These are phyloP conservation scores for Pterocles orientalis DNA, from an alignment of 2,113 vertebrate genomes.

Conservation along the genomic window DNA sequence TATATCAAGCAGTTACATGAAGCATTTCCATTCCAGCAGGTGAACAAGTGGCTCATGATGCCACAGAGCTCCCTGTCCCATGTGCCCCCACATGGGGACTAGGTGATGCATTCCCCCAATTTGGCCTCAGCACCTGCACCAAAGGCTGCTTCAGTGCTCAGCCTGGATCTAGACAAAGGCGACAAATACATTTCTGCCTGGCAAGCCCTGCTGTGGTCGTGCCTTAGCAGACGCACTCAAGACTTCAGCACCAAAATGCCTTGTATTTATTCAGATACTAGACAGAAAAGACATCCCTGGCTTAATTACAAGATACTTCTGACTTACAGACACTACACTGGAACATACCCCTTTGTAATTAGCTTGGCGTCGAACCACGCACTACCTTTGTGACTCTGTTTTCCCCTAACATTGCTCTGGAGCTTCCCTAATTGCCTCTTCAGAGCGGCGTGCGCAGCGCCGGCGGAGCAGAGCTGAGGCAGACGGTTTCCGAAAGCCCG, in stretches of 20 bases:
- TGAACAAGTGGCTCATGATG: not conserved
- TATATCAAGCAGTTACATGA: not conserved
- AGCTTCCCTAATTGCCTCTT: not conserved
- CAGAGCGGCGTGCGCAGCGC: fast-evolving
- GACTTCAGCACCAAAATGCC: not conserved
- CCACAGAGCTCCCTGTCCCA: not conserved
- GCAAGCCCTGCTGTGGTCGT: fast-evolving
- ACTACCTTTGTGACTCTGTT: not conserved
- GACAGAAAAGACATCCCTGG: not conserved
- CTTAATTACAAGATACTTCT: not conserved
- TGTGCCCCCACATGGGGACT: too few relatives aligned
- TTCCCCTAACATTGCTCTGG: not conserved
- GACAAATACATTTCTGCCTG: not conserved
- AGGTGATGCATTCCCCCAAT: not conserved
- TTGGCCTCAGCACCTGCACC: not conserved
- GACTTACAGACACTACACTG: not conserved
- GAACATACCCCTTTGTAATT: not conserved
- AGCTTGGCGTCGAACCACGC: not conserved
- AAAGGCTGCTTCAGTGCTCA: not conserved
- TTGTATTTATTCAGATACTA: not conserved
- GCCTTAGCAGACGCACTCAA: too few relatives aligned
- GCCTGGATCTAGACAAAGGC: not conserved
- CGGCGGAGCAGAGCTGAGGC: not conserved
- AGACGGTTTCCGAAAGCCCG: not conserved
- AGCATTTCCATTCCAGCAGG: not conserved